Evolutionary conservation across 2,113 vertebrate genomes (phyloP).

Genomic region (Cervus canadensis): DNA sequence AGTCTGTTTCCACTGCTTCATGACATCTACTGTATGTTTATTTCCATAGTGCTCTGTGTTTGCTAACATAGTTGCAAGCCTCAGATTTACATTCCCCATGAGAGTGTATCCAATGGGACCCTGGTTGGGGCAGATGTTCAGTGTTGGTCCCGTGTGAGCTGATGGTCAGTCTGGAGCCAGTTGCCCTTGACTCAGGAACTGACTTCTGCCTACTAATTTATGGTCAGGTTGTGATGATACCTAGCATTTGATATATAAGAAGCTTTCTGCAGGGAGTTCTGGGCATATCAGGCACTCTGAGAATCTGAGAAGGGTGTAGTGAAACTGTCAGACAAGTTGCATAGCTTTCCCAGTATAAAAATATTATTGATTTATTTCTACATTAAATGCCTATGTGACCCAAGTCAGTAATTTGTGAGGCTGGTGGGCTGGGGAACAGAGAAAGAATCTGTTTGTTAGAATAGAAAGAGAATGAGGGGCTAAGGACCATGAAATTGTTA

Average conservation of each 20-base stretch:
- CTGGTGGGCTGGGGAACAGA: neutral
- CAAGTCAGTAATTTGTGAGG: neutral
- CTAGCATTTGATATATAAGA: neutral
- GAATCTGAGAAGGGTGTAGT: slow-evolving; percentile 17
- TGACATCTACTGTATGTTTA: neutral
- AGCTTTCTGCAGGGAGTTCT: slow-evolving; percentile 9
- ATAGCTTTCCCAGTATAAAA: slow-evolving; percentile 19
- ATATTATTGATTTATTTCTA: slow-evolving; percentile 22
- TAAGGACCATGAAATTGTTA: neutral
- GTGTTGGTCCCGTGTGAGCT: neutral
- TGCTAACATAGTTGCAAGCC: neutral
- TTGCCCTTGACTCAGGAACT: neutral
- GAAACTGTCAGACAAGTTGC: slow-evolving; percentile 20
- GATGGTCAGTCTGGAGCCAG: neutral
- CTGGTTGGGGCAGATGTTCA: neutral
- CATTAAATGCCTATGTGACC: neutral
- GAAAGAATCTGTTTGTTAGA: neutral
- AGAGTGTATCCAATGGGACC: neutral
- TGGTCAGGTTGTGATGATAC: neutral
- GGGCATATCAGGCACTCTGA: neutral
- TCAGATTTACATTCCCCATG: neutral
- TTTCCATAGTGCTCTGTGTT: neutral
- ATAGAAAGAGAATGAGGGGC: neutral
- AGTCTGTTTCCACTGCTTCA: neutral
- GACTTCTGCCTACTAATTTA: neutral